Conservation (phyloP, 2,113 vertebrate genomes). For the Scortum barcoo region DNA sequence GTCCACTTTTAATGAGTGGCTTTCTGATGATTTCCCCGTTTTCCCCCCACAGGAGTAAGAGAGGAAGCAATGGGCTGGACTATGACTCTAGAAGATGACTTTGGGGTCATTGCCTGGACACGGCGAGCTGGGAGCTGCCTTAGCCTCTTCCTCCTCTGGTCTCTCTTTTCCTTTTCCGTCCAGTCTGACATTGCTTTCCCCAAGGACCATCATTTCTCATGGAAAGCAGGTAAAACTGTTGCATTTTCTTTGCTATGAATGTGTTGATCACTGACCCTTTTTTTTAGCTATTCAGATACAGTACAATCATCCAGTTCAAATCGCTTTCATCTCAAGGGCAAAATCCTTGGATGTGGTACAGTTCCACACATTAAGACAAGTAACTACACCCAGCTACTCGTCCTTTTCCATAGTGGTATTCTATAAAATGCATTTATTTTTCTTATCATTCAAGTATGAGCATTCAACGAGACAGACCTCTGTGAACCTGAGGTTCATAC, state of each 20-base stretch:
- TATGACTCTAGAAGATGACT: conserved; percentile 92
- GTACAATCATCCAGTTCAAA: background rate
- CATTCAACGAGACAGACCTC: conserved; percentile 6
- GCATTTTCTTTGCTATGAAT: background rate
- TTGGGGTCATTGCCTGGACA: conserved; percentile 84
- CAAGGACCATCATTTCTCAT: conserved; percentile 90
- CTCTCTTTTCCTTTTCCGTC: conserved; percentile 84
- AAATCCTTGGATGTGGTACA: background rate
- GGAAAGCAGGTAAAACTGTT: conserved; percentile 93
- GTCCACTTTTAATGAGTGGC: conserved; percentile 33
- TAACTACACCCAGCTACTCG: background rate
- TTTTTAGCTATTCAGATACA: conserved; percentile 10
- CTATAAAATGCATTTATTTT: background rate
- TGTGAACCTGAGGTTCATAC: background rate
- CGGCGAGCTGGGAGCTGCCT: conserved; percentile 84
- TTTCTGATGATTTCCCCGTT: conserved; percentile 58
- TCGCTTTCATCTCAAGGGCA: background rate
- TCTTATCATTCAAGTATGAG: background rate
- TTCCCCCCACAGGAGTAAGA: conserved; percentile 86
- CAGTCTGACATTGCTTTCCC: conserved; percentile 86
- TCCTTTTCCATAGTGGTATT: background rate
- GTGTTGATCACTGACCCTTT: background rate
- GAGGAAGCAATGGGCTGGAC: conserved; percentile 89
- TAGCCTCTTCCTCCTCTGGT: conserved; percentile 84
- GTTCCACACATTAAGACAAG: background rate